These are phyloP conservation scores for Lethenteron reissneri DNA, from an alignment of 2,113 vertebrate species.

Conservation along the genomic window DNA sequence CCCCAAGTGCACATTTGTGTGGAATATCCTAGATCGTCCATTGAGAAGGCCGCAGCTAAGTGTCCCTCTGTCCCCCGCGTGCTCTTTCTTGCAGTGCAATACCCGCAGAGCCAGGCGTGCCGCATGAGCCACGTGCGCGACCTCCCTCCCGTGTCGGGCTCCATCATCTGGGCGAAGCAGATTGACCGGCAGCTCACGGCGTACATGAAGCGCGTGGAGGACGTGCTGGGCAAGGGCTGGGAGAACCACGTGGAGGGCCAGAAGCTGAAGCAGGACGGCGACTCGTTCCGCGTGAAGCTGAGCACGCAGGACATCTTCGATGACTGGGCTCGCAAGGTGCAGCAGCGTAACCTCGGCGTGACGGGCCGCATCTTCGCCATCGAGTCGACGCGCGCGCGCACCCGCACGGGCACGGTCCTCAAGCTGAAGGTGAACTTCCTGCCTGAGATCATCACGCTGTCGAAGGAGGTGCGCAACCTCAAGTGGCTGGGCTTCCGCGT, in stretches of 20 bases:
- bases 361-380: conserved; percentile 5
- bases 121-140: conserved; percentile 2
- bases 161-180: conserved; percentile 3
- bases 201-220: conserved; percentile 3
- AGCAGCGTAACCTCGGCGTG: conserved; percentile 3
- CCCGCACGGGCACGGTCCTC: background rate
- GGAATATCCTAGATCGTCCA: too few species aligned
- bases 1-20: too few species aligned
- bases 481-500: conserved; percentile 5
- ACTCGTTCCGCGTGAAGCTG: background rate
- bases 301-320: conserved; percentile 5
- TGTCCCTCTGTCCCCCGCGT: too few species aligned
- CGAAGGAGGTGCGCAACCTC: conserved; percentile 5
- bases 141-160: conserved; percentile 1
- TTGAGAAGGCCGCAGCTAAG: too few species aligned
- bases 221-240: conserved; percentile 1
- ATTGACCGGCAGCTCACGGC: conserved; percentile 6
- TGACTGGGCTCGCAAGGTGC: conserved; percentile 2
- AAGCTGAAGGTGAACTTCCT: conserved; percentile 3
- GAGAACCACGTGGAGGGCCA: conserved; percentile 5
- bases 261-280: conserved; percentile 1
- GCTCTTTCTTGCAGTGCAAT: conserved; percentile 4
- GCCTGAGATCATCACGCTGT: conserved; percentile 3
- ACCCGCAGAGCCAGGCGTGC: conserved; percentile 4
- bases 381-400: background rate